Evolutionary conservation across 2,113 vertebrate genomes (phyloP).

Genomic region (Dromaius novaehollandiae): DNA sequence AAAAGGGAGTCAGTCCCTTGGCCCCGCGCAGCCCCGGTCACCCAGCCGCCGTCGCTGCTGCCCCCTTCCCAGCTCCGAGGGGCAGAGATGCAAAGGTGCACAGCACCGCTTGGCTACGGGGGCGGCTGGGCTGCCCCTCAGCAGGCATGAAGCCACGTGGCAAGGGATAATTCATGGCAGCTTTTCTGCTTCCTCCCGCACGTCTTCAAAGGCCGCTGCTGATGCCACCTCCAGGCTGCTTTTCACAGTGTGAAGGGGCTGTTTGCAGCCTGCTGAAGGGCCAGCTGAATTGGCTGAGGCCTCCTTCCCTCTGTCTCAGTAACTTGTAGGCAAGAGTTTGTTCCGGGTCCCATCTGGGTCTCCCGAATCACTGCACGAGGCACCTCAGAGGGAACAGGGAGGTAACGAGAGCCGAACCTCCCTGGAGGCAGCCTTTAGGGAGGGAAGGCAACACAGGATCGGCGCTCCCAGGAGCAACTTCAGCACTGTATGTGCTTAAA

Average conservation of each 20-base stretch:
- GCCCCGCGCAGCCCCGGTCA: accelerated
- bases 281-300: not conserved
- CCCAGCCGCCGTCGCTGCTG: accelerated
- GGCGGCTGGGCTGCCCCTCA: not conserved
- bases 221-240: not conserved
- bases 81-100: not conserved
- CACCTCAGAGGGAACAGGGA: not conserved
- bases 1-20: not conserved
- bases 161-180: not conserved
- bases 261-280: not conserved
- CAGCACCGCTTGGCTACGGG: not conserved
- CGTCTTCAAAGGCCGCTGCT: not conserved
- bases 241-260: not conserved
- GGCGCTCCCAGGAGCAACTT: not conserved
- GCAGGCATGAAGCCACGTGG: not conserved
- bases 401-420: not conserved
- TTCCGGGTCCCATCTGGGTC: not conserved
- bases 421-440: accelerated
- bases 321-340: not conserved
- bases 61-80: not conserved
- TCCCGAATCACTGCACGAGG: not conserved
- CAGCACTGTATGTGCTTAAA: not conserved
- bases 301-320: not conserved
- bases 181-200: not conserved
- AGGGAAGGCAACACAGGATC: not conserved